Percentiles rank a stretch among this genome's conserved stretches.
Evolutionary conservation across 2,113 vertebrate genomes (phyloP).

Genomic region (Tinamus guttatus): DNA sequence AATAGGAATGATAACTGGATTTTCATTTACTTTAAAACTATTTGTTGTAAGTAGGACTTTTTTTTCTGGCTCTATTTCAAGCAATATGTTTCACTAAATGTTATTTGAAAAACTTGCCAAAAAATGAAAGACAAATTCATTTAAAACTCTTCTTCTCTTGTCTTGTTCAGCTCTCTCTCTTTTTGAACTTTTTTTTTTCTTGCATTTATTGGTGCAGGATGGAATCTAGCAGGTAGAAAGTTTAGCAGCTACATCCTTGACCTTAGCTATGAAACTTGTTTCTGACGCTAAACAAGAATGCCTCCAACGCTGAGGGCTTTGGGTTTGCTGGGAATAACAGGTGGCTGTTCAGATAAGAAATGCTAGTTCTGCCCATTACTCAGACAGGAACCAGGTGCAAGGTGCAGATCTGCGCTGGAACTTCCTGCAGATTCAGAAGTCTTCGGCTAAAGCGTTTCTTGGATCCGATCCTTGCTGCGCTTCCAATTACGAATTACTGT

Average conservation of each 20-base stretch:
- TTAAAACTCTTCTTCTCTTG: neutral
- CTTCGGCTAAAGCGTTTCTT: conserved; percentile 46
- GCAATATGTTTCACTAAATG: neutral
- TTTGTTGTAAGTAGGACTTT: neutral
- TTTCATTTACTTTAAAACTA: neutral
- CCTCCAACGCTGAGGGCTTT: neutral
- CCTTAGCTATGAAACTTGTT: neutral
- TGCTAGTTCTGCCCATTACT: conserved; percentile 36
- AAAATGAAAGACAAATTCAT: neutral
- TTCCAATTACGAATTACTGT: neutral
- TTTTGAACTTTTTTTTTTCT: neutral
- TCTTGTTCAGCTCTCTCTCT: neutral
- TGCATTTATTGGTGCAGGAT: neutral
- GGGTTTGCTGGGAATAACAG: conserved; percentile 39
- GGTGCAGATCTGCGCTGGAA: conserved; percentile 60
- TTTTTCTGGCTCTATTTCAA: neutral
- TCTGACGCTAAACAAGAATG: conserved; percentile 30
- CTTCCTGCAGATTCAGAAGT: conserved; percentile 54
- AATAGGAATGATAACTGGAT: neutral
- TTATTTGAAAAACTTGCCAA: conserved; percentile 19
- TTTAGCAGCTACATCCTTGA: neutral
- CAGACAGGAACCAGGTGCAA: conserved; percentile 70
- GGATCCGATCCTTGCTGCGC: neutral
- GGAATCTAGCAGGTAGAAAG: neutral
- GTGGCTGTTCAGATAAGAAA: conserved; percentile 65